Evolutionary conservation across 2,797 vertebrate genomes (phyloP), one percentile per base, ranked within the genome.

Genomic region (Salarias fasciatus): DNA sequence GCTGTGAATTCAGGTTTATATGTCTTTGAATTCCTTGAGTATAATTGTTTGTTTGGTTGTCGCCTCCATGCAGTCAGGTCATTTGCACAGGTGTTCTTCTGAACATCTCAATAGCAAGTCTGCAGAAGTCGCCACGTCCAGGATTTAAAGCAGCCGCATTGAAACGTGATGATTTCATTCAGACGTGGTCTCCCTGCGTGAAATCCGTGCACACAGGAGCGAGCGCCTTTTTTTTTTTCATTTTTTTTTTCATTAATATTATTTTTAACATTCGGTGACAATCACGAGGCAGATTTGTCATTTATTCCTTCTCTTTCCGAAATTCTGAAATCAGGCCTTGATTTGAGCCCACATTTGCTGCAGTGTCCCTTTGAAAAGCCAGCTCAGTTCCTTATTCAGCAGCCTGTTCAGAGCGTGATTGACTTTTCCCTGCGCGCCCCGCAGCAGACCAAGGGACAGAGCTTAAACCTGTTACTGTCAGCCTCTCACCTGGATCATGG

Each of bases 401-500:
- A 45, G 60, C 73, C 81, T 81, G 74, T 83, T 86, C 72, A 46
- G 65, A 18, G 54, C 0, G 28, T 86, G 87, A 87, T 88, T 90
- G 82, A 85, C 88, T 84, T 85, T 83, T 63, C 72, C 72, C 71
- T 80, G 71, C 41, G 68, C 74, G 49, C 53, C 76, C 84, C 56
- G 44, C 85, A 81, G 85, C 89, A 91, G 82, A 92, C 86, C 90
- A 91, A 90, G 85, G 86, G 56, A 49, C 68, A 62, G 80, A 85
- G 87, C 91, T 93, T 92, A 92, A 93, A 91, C 86, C 85, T 87
- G 89, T 89, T 91, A 93, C 92, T 90, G 91, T 91, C 89, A 89
- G 88, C 91, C 89, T 93, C 89, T 93, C 93, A 93, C 92, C 92
- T 92, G 90, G 86, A 91, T 92, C 91, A 89, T 81, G 88, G 87